Evolutionary conservation across 2,113 vertebrate genomes (phyloP).

Genomic region (Oostethus manadensis): DNA sequence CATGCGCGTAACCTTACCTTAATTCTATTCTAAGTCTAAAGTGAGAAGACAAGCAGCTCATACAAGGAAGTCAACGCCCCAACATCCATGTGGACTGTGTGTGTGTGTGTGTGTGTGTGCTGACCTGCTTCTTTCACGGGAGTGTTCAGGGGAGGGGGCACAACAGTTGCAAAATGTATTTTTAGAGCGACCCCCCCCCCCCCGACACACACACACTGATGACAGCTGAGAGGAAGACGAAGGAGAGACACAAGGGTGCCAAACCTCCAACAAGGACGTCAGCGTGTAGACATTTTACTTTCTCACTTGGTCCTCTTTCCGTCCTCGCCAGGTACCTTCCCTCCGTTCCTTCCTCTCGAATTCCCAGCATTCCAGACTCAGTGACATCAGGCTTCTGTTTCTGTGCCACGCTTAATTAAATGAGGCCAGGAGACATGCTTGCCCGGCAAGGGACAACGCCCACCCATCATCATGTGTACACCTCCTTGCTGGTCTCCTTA

Average conservation of each 20-base stretch:
- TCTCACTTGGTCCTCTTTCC: no score
- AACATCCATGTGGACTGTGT: constrained; percentile 17
- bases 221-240: not conserved
- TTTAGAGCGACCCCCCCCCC: constrained; percentile 35
- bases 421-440: no score
- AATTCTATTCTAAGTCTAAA: not conserved
- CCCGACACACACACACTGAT: constrained; percentile 4
- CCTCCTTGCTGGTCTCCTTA: no score
- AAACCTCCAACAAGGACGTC: no score
- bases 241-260: not conserved
- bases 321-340: not conserved
- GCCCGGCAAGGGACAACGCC: no score
- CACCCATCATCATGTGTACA: no score
- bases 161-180: constrained; percentile 66
- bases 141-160: constrained; percentile 37
- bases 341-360: not conserved
- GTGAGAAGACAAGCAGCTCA: not conserved
- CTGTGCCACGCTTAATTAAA: no score
- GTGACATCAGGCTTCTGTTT: not conserved
- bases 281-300: no score
- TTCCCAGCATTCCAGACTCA: not conserved
- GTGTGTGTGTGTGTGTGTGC: constrained; percentile 30
- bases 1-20: not conserved
- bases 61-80: not conserved
- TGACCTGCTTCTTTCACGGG: constrained; percentile 48